Base-by-base conservation (phyloP, 2,113 vertebrate species). In the Indicator indicator region DNA sequence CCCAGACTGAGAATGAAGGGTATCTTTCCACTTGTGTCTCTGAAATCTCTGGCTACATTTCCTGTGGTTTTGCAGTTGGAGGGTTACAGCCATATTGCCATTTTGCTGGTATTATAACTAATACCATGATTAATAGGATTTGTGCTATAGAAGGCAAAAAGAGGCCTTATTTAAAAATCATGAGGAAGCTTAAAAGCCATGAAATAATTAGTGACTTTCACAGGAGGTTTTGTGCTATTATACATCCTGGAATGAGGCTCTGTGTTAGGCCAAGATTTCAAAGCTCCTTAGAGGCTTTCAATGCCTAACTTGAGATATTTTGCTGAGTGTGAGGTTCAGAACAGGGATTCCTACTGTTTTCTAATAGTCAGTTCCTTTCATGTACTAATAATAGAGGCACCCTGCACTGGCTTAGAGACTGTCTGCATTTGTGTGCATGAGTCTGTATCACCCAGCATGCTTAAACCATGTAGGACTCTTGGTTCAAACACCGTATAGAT, bases 131-230 rank as follows among this genome's bases (percentile, higher is more conserved):
- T 97, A 96, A 90, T 46, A 91, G 86, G 94, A 94, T 96, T 95
- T 91, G 88, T 88, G 90, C 62, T 83, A 65, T 18, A 83, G 93
- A 91, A 88, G 62, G 79, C 46, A 93, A 95, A 95, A 78, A 15
- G 16, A 24, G 6, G 13, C 32, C 69, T 83, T 94, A 96, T 95
- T 95, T 95, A 95, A 97, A 94, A 96, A 91, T 94, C 94, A 91
- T 95, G 94, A 96, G 85, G 82, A 95, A 94, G 72, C 82, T 95
- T 93, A 93, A 93, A 62, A 95, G 58, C 79, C 85, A 88, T 88
- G 85, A 95, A 95, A 91, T 96, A 95, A 96, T 97, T 93, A 96
- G 86, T 75, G 75, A 75, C 85, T 94, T 94, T 95, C 93, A 93
- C 85, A 95, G 79, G 58, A 89, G 94, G 85, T 89, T 97, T 91